Evolutionary conservation across 2,888 invertebrate genomes (phyloP).

Genomic region (Heteropelma amictum): DNA sequence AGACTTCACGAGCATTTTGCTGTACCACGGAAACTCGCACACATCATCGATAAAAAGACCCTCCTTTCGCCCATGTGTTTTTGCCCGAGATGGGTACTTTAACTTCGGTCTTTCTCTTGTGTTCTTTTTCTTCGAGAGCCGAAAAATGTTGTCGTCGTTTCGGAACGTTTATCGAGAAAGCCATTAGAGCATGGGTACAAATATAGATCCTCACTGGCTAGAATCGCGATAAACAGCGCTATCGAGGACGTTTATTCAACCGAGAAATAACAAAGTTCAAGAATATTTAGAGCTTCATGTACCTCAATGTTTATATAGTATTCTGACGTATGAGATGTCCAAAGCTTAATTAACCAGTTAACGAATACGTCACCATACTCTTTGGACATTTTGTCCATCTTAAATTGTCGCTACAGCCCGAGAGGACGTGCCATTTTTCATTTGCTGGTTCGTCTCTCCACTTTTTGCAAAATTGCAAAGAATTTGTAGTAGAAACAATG

Average conservation of each 20-base stretch:
- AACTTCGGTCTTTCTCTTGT: neutral
- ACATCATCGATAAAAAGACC: slow-evolving; percentile 31
- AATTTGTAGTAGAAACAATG: too few relatives aligned
- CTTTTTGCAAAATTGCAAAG: too few relatives aligned
- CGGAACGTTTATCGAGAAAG: slow-evolving; percentile 12
- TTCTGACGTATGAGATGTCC: neutral
- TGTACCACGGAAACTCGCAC: slow-evolving; percentile 15
- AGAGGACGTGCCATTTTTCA: too few relatives aligned
- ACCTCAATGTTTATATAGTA: too few relatives aligned
- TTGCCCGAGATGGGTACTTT: slow-evolving; percentile 17
- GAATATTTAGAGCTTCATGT: neutral
- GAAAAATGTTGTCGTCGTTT: slow-evolving; percentile 51
- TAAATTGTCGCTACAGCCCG: too few relatives aligned
- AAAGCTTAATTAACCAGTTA: neutral
- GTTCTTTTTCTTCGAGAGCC: slow-evolving; percentile 25
- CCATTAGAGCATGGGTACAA: slow-evolving; percentile 3
- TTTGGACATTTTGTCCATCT: too few relatives aligned
- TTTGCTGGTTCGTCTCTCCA: too few relatives aligned
- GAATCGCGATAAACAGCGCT: too few relatives aligned
- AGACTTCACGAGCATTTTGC: slow-evolving; percentile 10
- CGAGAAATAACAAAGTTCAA: slow-evolving; percentile 4
- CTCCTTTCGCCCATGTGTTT: slow-evolving; percentile 38
- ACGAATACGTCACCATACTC: too few relatives aligned
- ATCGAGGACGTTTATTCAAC: neutral
- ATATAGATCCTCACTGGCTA: too few relatives aligned